These are phyloP conservation scores for Periplaneta americana DNA, from an alignment of 1,140 invertebrate genomes.

Conservation along the genomic window DNA sequence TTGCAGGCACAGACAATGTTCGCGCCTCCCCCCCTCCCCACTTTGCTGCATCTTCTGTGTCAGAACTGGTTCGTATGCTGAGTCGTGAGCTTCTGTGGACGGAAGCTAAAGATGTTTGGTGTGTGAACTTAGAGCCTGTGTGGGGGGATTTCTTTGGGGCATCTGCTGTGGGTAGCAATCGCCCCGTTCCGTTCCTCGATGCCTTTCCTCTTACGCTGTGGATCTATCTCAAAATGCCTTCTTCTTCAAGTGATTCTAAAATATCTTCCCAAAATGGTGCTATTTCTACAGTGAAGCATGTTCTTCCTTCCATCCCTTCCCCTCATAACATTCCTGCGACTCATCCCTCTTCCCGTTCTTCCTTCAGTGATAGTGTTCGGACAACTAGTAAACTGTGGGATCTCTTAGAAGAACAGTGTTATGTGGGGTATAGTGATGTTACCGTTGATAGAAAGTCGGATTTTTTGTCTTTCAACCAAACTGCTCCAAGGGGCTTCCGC, in stretches of 20 bases:
- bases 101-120: constrained; percentile 83
- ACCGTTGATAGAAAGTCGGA: neutral
- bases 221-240: constrained; percentile 38
- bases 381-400: neutral
- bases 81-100: constrained; percentile 70
- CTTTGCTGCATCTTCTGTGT: constrained; percentile 38
- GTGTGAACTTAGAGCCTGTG: constrained; percentile 78
- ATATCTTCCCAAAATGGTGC: neutral
- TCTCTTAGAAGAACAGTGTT: neutral
- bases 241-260: neutral
- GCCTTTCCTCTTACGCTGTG: constrained; percentile 84
- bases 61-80: constrained; percentile 42
- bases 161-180: constrained; percentile 55
- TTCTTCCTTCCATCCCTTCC: neutral
- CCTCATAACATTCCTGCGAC: neutral
- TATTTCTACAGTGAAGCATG: neutral
- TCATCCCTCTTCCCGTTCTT: neutral
- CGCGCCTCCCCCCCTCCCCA: constrained; percentile 34
- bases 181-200: constrained; percentile 82
- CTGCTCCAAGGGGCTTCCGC: neutral
- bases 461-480: neutral
- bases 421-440: neutral
- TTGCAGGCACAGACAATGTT: constrained; percentile 41
- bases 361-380: neutral
- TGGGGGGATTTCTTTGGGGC: constrained; percentile 88